Conservation (phyloP, 2,113 vertebrate species). For the Sclerurus mexicanus region DNA sequence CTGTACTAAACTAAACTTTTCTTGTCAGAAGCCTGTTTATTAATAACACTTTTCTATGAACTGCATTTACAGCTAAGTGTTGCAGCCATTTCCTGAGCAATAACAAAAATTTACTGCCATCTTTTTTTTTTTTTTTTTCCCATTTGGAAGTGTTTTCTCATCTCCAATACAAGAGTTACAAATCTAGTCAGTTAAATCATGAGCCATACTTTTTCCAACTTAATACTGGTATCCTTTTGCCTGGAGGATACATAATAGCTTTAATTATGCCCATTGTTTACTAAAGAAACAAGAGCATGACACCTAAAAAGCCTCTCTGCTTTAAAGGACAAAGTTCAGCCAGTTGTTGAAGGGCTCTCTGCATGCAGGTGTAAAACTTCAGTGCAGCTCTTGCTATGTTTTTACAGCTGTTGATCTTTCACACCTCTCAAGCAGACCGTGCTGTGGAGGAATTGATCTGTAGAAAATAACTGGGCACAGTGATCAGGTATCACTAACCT, state of each 20-base stretch:
- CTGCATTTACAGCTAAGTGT: slow-evolving; percentile 44
- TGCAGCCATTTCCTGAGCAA: slow-evolving; percentile 32
- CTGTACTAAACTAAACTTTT: slow-evolving; percentile 47
- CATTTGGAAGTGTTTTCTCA: slow-evolving; percentile 30
- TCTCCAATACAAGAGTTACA: neutral
- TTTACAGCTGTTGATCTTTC: slow-evolving; percentile 64
- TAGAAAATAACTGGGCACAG: slow-evolving; percentile 3
- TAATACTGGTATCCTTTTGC: neutral
- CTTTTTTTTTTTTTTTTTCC: neutral
- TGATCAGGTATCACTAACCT: neutral
- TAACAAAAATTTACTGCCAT: slow-evolving; percentile 30
- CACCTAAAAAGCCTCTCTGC: slow-evolving; percentile 11
- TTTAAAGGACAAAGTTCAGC: slow-evolving; percentile 37
- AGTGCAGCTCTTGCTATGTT: slow-evolving; percentile 17
- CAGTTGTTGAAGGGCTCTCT: neutral
- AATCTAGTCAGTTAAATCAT: slow-evolving; percentile 33
- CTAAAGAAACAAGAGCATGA: slow-evolving; percentile 48
- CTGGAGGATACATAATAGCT: neutral
- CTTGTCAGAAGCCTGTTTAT: slow-evolving; percentile 15
- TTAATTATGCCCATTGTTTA: slow-evolving; percentile 65
- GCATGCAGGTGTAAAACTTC: slow-evolving; percentile 33
- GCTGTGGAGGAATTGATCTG: neutral
- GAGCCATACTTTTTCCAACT: neutral
- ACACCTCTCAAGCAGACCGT: neutral
- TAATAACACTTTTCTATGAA: slow-evolving; percentile 43